phyloP scores from a whole-genome alignment of 2,113 vertebrate species.

The Rattus norvegicus region GRCr8 NC_086033.1:57171001-57171500 shows the following conservation, averaged over 20 bases:
- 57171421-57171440: not conserved
- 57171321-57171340: not conserved
- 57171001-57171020: not conserved
- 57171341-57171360: not conserved
- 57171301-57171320: not conserved
- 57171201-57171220: not conserved
- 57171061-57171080: not conserved
- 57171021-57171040: not conserved
- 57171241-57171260: not conserved
- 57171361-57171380: not conserved
- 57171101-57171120: not conserved
- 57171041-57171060: not conserved
- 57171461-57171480: not conserved
- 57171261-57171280: not conserved
- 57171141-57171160: not conserved
- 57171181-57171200: not conserved
- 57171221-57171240: not conserved
- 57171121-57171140: not conserved
- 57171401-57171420: not conserved
- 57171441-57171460: not conserved
- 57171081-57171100: not conserved
- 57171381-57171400: not conserved
- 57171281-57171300: not conserved
- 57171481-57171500: not conserved
- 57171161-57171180: not conserved